phyloP scores from a whole-genome alignment of 2,113 vertebrate species.

The Athene cunicularia region DNA sequence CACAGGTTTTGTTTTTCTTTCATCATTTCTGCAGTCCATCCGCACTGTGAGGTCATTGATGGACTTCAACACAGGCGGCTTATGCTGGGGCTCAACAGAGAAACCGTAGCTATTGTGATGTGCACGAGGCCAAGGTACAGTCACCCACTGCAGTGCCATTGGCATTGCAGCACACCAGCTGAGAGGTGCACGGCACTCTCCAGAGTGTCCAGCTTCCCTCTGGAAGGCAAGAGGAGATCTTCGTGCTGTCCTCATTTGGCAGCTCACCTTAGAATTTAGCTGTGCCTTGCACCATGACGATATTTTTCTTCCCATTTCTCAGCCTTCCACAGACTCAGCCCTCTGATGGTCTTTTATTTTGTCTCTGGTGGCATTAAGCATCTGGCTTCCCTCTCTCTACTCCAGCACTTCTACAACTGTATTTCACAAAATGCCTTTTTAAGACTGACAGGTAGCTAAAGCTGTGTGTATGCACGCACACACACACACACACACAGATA shows the following conservation, averaged over 20 bases:
- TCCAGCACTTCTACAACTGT: background rate
- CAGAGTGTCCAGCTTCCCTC: background rate
- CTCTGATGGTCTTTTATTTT: background rate
- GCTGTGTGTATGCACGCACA: background rate
- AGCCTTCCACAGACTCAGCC: background rate
- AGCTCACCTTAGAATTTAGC: background rate
- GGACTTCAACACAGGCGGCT: background rate
- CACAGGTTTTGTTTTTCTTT: background rate
- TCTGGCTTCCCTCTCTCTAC: background rate
- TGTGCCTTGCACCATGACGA: background rate
- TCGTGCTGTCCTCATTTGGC: background rate
- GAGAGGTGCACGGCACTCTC: background rate
- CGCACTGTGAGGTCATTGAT: rapidly evolving
- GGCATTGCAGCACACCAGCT: background rate
- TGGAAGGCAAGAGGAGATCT: background rate
- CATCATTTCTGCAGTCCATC: background rate
- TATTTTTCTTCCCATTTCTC: background rate
- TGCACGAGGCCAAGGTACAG: background rate
- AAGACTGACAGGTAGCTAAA: background rate
- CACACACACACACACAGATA: too few relatives aligned
- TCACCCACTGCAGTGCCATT: rapidly evolving
- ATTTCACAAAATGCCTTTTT: background rate
- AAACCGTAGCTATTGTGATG: background rate
- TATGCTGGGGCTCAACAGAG: background rate
- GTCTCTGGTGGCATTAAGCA: background rate